Evolutionary conservation across 2,797 vertebrate genomes (phyloP), one percentile per base, ranked within the genome.

Genomic region (Darevskia mixta): DNA sequence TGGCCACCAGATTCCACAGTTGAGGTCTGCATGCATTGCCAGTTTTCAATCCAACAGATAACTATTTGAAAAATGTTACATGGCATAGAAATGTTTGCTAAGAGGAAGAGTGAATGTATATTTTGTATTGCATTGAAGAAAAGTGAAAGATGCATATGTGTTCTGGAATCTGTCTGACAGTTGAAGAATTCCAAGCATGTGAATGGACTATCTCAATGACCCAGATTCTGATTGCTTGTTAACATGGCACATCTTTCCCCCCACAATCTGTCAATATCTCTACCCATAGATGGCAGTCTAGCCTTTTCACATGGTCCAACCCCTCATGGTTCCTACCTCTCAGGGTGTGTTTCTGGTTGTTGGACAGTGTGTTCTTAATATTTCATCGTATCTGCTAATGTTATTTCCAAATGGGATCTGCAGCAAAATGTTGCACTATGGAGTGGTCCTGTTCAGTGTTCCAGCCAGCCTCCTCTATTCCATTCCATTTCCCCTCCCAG

Each of bases 111-210:
- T 18, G 3, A 61, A 18, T 64, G 8, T 38, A 64, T 38, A 27
- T 18, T 67, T 86, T 67, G 43, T 85, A 41, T 77, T 77, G 35
- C 7, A n/a, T 15, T 5, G 23, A 41, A 27, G 41, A 67, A 32
- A 67, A 67, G 61, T 41, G 32, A 78, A 78, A 25, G 18, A 32
- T 25, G 27, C 38, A 67, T 86, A 32, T 13, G 18, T 3, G 29
- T 76, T 66, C 32, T 77, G 64, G 32, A 69, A 79, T 64, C 88
- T 71, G 1, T 6, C 4, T 66, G 11, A 55, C 82, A 78, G 82
- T 78, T 67, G 71, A 61, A 83, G 61, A 86, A 86, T 67, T 87
- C 23, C 20, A 86, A 8, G n/a, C 81, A 49, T 78, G 8, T 86
- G 61, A 41, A 10, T 35, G 61, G 43, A 67, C 6, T 78, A 35